Evolutionary conservation across 92 coral and sea anemone species (phyloP).

Genomic region (Parazoanthus swiftii): DNA sequence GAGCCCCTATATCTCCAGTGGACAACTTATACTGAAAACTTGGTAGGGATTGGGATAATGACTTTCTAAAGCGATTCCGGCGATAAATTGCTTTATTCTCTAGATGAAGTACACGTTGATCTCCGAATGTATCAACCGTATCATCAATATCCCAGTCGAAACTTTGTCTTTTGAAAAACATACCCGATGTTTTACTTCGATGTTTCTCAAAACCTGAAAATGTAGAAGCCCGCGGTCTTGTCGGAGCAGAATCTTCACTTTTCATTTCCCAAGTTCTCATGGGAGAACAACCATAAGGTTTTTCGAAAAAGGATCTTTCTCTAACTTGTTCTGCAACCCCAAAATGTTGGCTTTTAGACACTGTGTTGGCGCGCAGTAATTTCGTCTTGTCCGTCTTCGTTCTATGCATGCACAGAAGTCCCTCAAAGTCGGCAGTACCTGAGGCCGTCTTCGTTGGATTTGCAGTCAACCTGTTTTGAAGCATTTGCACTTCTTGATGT

Average conservation of each 20-base stretch:
- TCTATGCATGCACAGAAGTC: background rate
- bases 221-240: background rate
- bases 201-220: conserved; percentile 21
- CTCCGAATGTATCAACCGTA: background rate
- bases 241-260: background rate
- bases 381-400: background rate
- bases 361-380: background rate
- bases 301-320: background rate
- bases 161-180: background rate
- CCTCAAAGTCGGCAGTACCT: background rate
- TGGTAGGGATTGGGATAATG: conserved; percentile 2
- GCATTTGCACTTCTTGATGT: background rate
- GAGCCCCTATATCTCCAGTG: background rate
- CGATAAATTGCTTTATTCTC: background rate
- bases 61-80: conserved; percentile 1
- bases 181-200: background rate
- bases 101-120: background rate
- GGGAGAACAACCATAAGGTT: background rate
- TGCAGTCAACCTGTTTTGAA: background rate
- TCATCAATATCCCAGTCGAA: background rate
- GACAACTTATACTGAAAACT: background rate
- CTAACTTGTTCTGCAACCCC: background rate
- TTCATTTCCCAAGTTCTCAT: background rate
- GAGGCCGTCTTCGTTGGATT: background rate
- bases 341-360: background rate